Evolutionary conservation across 2,888 invertebrate genomes (phyloP), one percentile per base, ranked within the genome.

Genomic region (Synergus umbraculus): DNA sequence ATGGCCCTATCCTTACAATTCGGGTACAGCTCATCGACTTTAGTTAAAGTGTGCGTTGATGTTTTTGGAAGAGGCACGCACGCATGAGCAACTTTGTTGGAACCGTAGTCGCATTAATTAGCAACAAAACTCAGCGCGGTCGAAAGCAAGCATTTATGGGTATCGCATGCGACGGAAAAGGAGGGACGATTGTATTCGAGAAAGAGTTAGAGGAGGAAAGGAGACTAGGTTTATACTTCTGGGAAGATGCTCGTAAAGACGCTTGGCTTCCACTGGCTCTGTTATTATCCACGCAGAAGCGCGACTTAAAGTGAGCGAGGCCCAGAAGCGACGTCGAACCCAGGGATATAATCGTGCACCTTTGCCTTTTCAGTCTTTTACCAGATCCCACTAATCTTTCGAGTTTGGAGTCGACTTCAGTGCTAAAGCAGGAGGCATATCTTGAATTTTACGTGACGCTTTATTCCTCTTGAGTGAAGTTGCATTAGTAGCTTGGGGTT

Each of bases 221-320:
- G 78, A 78, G 80, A 83, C 81, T 76, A 86, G 88, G 89, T 91
- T 92, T 91, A 91, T 91, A 91, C 91, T 92, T 92, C 92, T 91
- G 90, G 85, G 92, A 92, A 92, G 90, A 88, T 83, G 90, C 88
- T 91, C 91, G 90, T 92, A 92, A 92, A 92, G 89, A 90, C 84
- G 88, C 89, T 87, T 86, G 89, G 88, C 86, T 90, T 87, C 88
- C 86, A 87, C 89, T 89, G 87, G 85, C 88, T 90, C 90, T 91
- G 91, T 92, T 91, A 92, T 92, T 91, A 92, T 89, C 89, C 86
- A 80, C 81, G 87, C 85, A 84, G 83, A 81, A 84, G 84, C 84
- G 85, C 84, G 87, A 88, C 88, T 90, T 85, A 83, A 87, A 90
- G 84, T 86, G 87, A 86, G 85, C 86, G 83, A 85, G 85, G 85